Conservation (phyloP, 2,888 invertebrate genomes). For the Mellilla xanthometata region DNA sequence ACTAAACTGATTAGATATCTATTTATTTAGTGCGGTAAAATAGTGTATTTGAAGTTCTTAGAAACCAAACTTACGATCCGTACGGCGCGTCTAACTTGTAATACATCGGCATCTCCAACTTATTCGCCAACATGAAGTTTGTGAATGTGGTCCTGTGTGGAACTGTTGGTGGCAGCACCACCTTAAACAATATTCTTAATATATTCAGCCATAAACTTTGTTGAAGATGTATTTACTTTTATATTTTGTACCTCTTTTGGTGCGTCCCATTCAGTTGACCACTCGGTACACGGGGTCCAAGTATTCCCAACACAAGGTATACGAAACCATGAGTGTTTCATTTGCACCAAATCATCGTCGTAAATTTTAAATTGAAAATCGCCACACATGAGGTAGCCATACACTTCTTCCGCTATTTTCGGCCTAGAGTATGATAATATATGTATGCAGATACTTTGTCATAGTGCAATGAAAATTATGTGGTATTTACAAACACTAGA, state of each 20-base stretch:
- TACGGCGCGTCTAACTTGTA: constrained; percentile 63
- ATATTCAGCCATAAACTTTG: too few species aligned
- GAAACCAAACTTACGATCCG: constrained; percentile 67
- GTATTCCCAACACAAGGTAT: constrained; percentile 74
- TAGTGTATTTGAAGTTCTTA: too few species aligned
- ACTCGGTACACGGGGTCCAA: constrained; percentile 65
- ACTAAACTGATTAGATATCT: too few species aligned
- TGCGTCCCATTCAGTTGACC: constrained; percentile 65
- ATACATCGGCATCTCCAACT: constrained; percentile 64
- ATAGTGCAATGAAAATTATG: too few species aligned
- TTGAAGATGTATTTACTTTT: too few species aligned
- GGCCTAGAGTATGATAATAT: constrained; percentile 48
- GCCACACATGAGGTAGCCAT: constrained; percentile 65
- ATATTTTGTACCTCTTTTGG: constrained; percentile 55
- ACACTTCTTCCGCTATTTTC: constrained; percentile 60
- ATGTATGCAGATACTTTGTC: too few species aligned
- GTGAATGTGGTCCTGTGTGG: constrained; percentile 64
- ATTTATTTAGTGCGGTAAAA: too few species aligned
- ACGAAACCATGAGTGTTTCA: constrained; percentile 69
- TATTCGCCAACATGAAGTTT: constrained; percentile 72
- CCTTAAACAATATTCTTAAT: too few species aligned
- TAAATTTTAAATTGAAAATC: constrained; percentile 61
- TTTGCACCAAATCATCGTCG: constrained; percentile 37
- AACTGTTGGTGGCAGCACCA: constrained; percentile 71
- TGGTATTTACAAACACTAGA: not conserved